A percentile compares a stretch with the other conserved stretches of the same genome.
Conservation (phyloP, 2,888 invertebrate genomes). For the Girardia tigrina region DNA sequence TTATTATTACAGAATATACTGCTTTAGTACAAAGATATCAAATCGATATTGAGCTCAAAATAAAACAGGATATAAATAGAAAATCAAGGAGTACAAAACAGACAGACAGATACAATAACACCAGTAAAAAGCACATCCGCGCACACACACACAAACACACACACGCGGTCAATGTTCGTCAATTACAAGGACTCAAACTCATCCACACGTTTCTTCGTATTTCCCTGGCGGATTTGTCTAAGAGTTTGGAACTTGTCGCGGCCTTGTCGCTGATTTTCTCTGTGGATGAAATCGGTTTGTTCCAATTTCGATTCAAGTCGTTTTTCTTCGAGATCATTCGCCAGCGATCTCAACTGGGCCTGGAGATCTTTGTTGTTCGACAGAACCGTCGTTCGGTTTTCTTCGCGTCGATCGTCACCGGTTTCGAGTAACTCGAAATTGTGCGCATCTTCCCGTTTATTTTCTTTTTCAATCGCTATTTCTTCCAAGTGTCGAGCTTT, state of each 20-base stretch:
- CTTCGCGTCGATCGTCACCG: constrained; percentile 30
- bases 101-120: too few species aligned
- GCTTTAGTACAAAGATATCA: too few species aligned
- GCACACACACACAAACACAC: too few species aligned
- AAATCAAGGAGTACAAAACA: too few species aligned
- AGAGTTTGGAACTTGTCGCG: constrained; percentile 99
- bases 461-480: constrained; percentile 25
- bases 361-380: constrained; percentile 28
- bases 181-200: constrained; percentile 96
- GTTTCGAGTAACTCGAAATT: constrained; percentile 26
- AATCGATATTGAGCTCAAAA: too few species aligned
- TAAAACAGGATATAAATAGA: too few species aligned
- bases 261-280: constrained; percentile 59
- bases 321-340: background rate
- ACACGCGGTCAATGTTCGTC: too few species aligned
- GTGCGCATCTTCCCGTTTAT: constrained; percentile 28
- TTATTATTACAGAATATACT: too few species aligned
- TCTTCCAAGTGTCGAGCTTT: constrained; percentile 31
- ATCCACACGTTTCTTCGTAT: constrained; percentile 98
- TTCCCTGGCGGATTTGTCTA: constrained; percentile 95
- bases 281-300: constrained; percentile 32
- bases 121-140: too few species aligned
- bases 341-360: constrained; percentile 30
- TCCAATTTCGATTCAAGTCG: constrained; percentile 11
- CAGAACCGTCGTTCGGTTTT: constrained; percentile 25